Evolutionary conservation across 2,888 invertebrate species (phyloP), one percentile per base, ranked within the genome.

Genomic region (Abscondita cerata): DNA sequence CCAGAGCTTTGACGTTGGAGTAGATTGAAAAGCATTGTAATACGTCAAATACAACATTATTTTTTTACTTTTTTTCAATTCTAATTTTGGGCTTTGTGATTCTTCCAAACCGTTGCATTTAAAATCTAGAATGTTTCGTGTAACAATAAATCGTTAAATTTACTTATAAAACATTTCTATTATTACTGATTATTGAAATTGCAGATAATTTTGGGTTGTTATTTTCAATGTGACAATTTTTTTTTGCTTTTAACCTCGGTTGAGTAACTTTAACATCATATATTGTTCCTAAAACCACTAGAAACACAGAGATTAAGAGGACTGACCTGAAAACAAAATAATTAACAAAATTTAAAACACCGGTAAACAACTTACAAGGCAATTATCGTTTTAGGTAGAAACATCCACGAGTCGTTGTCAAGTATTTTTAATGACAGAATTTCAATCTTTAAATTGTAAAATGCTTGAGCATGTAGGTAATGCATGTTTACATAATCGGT

Each of bases 11-110:
- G 0, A 80, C 75, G 64, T 85, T 86, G 1, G 81, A 77, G 52
- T 82, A 81, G 4, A 83, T 41, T 0, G 85, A 85, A 68, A 85
- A 86, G 58, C 83, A 82, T 19, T 79, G 67, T 1, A 83, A 13
- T 6, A 81, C 64, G 59, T 77, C 68, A 1, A 25, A 25, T 25
- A 25, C 25, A 6, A 25, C 6, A 4, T 25, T 25, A 25, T 25
- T 57, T 46, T 6, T 48, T 54, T 13, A 57, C 38, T 1, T 31
- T 16, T 12, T 8, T 6, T 47, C 36, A 33, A 15, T 34, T 44
- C 8, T 52, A 36, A 12, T 4, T 6, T 25, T 25, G 6, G 25
- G 25, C 6, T 6, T 25, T 25, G 25, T 2, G 25, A 25, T 25
- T 25, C 25, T 25, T 25, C 25, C 6, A 25, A 2, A 25, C 25